Base-by-base conservation (phyloP, 37 sponge, comb jelly and placozoan genomes). In the Bolinopsis microptera region DNA sequence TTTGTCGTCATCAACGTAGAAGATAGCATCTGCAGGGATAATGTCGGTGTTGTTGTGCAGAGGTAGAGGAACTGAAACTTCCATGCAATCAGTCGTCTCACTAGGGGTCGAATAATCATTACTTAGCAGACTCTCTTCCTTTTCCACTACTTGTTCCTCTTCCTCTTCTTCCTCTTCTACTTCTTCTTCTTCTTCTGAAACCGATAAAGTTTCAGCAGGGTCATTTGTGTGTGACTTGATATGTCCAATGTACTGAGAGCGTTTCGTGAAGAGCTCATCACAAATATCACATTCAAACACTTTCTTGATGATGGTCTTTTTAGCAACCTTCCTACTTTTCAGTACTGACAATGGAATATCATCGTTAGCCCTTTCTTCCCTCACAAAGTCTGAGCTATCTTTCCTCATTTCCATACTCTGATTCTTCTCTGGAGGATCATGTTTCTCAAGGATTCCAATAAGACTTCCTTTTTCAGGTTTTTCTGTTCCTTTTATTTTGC, bases 231-330 rank as follows among this genome's bases (percentile, higher is more conserved):
- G 90, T 2, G 41, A 41, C 61, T 41, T 86, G 13, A 86, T 86
- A 39, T 86, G 90, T 9, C 21, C 3, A 16, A 86, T 86, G 61
- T 86, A 86, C 1, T 39, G 25, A 26, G 90, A 24, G 9, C 27
- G 25, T 41, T 86, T 41, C 2, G 41, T 9, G 48, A 86, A 86
- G 26, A 18, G 25, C 18, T 86, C 25, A 22, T 9, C 90, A 86
- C 90, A 86, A 26, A 86, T 86, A 40, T 86, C 90, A 86, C 90
- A 86, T 41, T 86, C 90, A n/a, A 86, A 86, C 24, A 41, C 31
- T 27, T 41, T 86, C 90, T 86, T 86, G 16, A 40, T 24, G 13
- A 77, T 77, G 5, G 80, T 77, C 32, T 77, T 77, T 32, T 77
- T 77, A 32, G 80, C 80, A 1, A 77, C 80, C 33, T 77, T 77